A percentile compares a stretch with the other conserved stretches of the same genome.
These are phyloP conservation scores for Doris montereyensis DNA, from an alignment of 2,888 invertebrate species.

Conservation along the genomic window DNA sequence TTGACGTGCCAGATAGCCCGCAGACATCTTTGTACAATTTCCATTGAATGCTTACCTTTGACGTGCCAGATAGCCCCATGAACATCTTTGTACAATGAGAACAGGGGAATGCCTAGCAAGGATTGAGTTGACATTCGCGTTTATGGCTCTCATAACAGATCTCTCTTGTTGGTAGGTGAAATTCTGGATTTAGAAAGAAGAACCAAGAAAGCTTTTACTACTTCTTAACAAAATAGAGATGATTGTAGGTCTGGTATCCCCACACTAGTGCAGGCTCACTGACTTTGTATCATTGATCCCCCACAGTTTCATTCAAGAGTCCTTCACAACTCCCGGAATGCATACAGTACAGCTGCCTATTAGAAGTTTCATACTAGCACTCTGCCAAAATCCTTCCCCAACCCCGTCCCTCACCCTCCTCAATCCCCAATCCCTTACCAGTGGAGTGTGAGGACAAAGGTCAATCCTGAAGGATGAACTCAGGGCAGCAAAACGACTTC, in stretches of 20 bases:
- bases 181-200: too few relatives aligned
- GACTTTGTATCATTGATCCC: too few relatives aligned
- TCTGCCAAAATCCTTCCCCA: too few relatives aligned
- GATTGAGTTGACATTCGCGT: constrained; percentile 61
- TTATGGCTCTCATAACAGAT: constrained; percentile 46
- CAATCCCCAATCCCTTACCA: constrained; percentile 52
- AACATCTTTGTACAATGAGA: constrained; percentile 67
- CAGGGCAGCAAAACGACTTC: constrained; percentile 57
- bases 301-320: too few relatives aligned
- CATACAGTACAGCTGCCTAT: too few relatives aligned
- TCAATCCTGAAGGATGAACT: constrained; percentile 57
- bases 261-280: too few relatives aligned
- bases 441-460: constrained; percentile 56
- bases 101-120: constrained; percentile 61
- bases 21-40: constrained; percentile 48
- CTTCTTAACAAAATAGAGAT: too few relatives aligned
- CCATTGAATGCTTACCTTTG: constrained; percentile 42
- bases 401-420: not conserved
- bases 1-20: constrained; percentile 63
- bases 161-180: constrained; percentile 56
- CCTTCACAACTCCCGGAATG: too few relatives aligned
- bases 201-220: too few relatives aligned
- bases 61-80: constrained; percentile 64
- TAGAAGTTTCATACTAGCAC: too few relatives aligned
- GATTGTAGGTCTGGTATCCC: too few relatives aligned